These are phyloP conservation scores for Andricus grossulariae DNA, from an alignment of 1,140 invertebrate genomes.

Conservation along the genomic window DNA sequence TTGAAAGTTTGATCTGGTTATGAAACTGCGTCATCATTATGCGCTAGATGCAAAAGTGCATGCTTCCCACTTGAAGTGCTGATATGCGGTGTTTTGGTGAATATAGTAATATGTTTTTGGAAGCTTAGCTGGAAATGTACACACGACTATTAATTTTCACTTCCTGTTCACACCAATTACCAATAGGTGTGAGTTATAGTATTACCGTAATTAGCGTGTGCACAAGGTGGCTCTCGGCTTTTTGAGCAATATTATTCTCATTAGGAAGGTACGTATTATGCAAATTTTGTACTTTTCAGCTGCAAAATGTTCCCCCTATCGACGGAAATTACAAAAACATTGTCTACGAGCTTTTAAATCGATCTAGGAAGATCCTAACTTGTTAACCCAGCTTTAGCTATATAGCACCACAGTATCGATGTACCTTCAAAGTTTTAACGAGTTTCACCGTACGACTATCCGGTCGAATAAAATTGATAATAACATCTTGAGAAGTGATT, in stretches of 20 bases:
- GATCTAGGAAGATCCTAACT: constrained; percentile 11
- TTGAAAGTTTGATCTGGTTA: no score
- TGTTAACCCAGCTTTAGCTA: background rate
- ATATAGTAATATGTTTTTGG: background rate
- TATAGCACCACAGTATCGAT: background rate
- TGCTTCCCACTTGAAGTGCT: background rate
- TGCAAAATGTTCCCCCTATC: background rate
- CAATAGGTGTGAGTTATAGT: constrained; percentile 6
- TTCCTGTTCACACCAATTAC: background rate
- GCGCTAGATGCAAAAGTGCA: background rate
- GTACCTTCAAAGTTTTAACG: constrained; percentile 16
- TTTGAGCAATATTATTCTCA: background rate
- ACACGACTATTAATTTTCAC: constrained; percentile 22
- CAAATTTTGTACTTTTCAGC: background rate
- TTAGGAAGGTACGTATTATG: background rate
- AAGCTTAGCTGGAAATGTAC: background rate
- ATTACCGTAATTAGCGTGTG: background rate
- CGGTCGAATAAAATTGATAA: constrained; percentile 17
- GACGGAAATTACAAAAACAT: constrained; percentile 2
- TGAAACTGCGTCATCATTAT: no score
- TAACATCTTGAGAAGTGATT: constrained; percentile 9
- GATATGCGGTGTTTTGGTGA: background rate
- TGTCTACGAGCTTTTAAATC: background rate
- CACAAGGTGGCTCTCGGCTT: background rate
- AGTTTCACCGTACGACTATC: constrained; percentile 8